These are phyloP conservation scores for Litoditis marina DNA, from an alignment of 2,888 invertebrate species.

Conservation along the genomic window DNA sequence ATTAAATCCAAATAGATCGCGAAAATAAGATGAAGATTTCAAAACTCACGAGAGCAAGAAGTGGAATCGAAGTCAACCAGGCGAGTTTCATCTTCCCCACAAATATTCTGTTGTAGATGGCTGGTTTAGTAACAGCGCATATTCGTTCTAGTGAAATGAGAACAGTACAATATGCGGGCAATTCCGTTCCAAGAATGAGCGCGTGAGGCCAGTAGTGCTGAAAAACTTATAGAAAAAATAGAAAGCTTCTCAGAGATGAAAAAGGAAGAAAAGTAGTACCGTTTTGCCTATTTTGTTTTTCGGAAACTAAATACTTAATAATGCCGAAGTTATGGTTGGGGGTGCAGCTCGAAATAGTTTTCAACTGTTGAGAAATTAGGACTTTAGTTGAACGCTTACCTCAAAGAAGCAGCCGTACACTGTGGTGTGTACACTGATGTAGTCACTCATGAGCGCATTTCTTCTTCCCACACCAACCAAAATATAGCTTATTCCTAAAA, in stretches of 20 bases:
- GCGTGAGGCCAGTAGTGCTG: constrained; percentile 48
- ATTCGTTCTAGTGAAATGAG: constrained; percentile 44
- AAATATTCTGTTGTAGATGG: constrained; percentile 37
- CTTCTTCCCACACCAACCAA: constrained; percentile 30
- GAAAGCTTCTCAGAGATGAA: no score
- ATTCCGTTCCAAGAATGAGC: constrained; percentile 49
- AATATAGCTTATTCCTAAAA: constrained; percentile 37
- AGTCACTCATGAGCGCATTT: constrained; percentile 23
- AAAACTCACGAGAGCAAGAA: no score
- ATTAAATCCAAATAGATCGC: no score
- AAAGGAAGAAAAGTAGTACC: no score
- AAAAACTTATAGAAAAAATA: no score
- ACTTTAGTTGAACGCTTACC: no score
- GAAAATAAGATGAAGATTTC: no score
- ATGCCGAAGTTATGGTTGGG: no score
- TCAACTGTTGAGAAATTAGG: no score
- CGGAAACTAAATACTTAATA: no score
- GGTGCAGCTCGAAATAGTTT: no score
- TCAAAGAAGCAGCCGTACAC: constrained; percentile 36
- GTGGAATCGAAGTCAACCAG: constrained; percentile 18
- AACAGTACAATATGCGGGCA: constrained; percentile 48
- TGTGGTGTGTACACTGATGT: constrained; percentile 29
- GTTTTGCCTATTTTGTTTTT: no score
- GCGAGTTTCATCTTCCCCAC: constrained; percentile 26
- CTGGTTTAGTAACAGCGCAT: constrained; percentile 36